Conservation (phyloP, 2,888 invertebrate genomes). For the Erebia aethiops region DNA sequence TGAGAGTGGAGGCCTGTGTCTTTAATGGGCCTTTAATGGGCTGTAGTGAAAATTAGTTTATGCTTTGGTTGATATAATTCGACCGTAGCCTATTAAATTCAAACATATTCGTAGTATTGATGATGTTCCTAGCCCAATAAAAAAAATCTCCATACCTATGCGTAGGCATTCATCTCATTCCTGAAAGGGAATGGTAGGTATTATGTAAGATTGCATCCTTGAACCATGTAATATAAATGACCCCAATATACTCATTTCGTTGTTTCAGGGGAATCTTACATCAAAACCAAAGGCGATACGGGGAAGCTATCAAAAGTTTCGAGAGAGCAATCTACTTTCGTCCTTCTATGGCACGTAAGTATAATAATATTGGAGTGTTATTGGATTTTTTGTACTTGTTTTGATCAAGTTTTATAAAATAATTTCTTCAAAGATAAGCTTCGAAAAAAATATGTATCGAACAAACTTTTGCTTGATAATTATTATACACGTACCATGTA, state of each 20-base stretch:
- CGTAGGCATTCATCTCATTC: background rate
- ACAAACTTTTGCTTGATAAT: background rate
- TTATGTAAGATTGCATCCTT: background rate
- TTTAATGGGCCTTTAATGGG: too few relatives aligned
- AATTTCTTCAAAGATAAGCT: background rate
- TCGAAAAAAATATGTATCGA: background rate
- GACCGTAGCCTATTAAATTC: too few relatives aligned
- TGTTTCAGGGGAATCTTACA: constrained; percentile 94
- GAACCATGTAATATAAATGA: constrained; percentile 33
- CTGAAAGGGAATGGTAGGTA: background rate
- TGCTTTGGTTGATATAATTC: too few relatives aligned
- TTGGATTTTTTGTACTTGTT: constrained; percentile 14
- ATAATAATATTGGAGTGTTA: constrained; percentile 39
- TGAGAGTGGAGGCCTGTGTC: too few relatives aligned
- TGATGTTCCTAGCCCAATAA: background rate
- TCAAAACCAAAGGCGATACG: constrained; percentile 93
- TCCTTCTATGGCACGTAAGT: constrained; percentile 96
- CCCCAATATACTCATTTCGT: constrained; percentile 50
- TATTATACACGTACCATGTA: background rate
- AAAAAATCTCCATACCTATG: background rate
- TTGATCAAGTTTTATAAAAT: background rate
- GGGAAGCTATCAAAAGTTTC: constrained; percentile 95
- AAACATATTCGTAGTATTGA: too few relatives aligned
- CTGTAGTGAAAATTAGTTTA: too few relatives aligned
- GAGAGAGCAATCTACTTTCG: constrained; percentile 95